A percentile compares a stretch with the other conserved stretches of the same genome.
Evolutionary conservation across 2,113 vertebrate genomes (phyloP).

Genomic region (Arvicanthis niloticus): DNA sequence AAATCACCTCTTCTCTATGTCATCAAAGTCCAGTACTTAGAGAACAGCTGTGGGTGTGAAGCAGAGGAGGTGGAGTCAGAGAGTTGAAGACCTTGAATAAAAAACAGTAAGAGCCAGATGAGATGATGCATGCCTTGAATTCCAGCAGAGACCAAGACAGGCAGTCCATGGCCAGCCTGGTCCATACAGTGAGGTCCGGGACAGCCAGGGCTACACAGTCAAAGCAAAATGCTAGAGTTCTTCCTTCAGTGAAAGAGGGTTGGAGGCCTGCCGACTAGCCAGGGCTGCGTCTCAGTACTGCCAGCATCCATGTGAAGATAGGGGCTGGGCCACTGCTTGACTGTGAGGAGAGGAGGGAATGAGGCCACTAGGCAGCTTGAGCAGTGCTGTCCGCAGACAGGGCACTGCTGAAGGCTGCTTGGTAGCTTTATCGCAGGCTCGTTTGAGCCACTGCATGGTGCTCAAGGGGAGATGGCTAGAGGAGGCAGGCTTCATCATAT

Average conservation of each 20-base stretch:
- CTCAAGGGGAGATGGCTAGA: background rate
- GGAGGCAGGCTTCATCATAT: background rate
- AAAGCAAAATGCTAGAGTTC: background rate
- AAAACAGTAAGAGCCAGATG: background rate
- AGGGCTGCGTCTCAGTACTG: background rate
- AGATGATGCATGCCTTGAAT: background rate
- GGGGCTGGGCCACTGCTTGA: background rate
- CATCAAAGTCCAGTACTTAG: background rate
- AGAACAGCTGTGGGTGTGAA: background rate
- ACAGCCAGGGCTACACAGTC: background rate
- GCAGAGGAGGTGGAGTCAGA: background rate
- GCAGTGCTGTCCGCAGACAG: background rate
- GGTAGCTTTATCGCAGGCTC: background rate
- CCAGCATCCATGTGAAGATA: background rate
- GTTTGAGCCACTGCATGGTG: background rate
- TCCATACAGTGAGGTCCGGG: background rate
- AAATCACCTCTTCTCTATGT: background rate
- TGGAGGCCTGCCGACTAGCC: background rate
- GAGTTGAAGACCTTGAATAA: background rate
- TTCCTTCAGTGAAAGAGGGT: background rate
- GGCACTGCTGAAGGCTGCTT: background rate
- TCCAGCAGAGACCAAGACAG: background rate
- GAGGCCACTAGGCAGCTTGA: background rate
- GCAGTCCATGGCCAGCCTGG: background rate
- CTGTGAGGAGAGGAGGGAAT: background rate